Conservation (phyloP, 1,140 invertebrate genomes). For the Camponotus vicinus region DNA sequence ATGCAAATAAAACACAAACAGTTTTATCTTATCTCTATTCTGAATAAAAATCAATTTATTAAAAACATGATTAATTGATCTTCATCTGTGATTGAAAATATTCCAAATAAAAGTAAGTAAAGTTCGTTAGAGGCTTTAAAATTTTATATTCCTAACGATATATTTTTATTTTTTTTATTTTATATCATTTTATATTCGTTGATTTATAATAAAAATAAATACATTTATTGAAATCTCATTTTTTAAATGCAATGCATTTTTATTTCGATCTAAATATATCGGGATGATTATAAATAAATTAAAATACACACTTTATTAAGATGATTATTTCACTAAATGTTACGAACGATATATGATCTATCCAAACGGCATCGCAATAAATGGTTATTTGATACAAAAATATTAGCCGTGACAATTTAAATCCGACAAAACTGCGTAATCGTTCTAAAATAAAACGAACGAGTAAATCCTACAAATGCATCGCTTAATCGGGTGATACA, state of each 20-base stretch:
- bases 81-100: not conserved
- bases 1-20: slow-evolving; percentile 2
- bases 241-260: too few relatives aligned
- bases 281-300: not conserved
- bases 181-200: too few relatives aligned
- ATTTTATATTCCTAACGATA: too few relatives aligned
- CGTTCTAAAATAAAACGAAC: not conserved
- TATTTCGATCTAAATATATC: not conserved
- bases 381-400: not conserved
- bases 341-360: not conserved
- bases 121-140: not conserved
- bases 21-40: not conserved
- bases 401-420: not conserved
- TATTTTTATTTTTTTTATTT: too few relatives aligned
- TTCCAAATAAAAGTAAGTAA: not conserved
- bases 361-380: not conserved
- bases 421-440: slow-evolving; percentile 21
- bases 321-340: not conserved
- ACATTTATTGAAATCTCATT: too few relatives aligned
- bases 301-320: not conserved
- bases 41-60: not conserved
- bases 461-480: slow-evolving; percentile 9
- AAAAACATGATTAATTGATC: not conserved
- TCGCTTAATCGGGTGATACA: not conserved
- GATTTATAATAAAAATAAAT: too few relatives aligned